Base-by-base conservation (phyloP, 1,140 invertebrate species). In the Magallana ariakensis region DNA sequence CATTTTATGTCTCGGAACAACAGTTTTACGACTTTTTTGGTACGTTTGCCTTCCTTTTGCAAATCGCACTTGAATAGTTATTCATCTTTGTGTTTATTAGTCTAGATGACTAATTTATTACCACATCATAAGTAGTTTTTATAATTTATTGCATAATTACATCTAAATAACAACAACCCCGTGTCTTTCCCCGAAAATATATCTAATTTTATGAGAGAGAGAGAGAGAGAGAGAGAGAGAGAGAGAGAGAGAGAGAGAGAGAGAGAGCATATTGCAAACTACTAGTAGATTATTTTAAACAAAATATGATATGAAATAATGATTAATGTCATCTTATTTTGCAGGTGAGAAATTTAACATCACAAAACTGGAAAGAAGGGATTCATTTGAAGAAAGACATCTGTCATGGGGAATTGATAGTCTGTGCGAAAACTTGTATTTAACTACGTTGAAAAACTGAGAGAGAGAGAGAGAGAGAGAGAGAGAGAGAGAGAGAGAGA, bases 401-500 rank as follows among this genome's bases (percentile, higher is more conserved):
- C 15, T n/a, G 54, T 13, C 15, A 19, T 82, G 80, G 80, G 80
- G 80, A 82, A n/a, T 82, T 22, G 80, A 82, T 26, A 82, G 80
- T 82, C 19, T 82, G 46, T 22, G 15, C 1, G 80, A 82, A 56
- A 82, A 56, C 16, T 26, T 82, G 53, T 82, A 54, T 13, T 26
- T 82, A 16, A 54, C 54, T 9, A 82, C 80, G 9, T 56, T 56
- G 16, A 82, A 82, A 53, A 46, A 11, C 11, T 22, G 33, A 54
- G 26, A 81, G 0, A 81, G 13, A 53, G 11, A 46, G 46, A 11
- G 46, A 54, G 33, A 54, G 26, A 81, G 3, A 81, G 13, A 53
- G 11, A 54, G 7, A 46, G 16, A 19, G 19, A 19, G 62, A 19
- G 19, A 70, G 16, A 5, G 19, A 19, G 19, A 70, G 19, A 19